Evolutionary conservation across 2,888 invertebrate species (phyloP), one percentile per base, ranked within the genome.

Genomic region (Orthosia gothica): DNA sequence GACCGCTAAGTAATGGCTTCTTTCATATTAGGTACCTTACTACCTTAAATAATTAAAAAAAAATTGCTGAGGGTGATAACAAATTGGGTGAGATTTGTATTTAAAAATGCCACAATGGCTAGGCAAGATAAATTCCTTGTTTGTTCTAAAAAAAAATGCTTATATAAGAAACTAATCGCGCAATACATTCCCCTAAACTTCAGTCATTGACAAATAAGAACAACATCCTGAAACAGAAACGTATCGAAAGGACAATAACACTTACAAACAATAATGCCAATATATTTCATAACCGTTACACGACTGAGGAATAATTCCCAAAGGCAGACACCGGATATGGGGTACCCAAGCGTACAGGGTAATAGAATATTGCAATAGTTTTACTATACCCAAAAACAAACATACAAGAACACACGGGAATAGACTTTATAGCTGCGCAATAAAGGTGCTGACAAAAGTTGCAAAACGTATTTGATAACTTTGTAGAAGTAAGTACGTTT

Each of bases 251-350:
- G 11, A 74, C 70, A 82, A 84, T 79, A 74, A 72, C 55, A 66
- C 55, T 3, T 50, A 62, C 58, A 63, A 64, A 68, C 13, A 52
- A 65, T 72, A 78, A 57, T 55, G 16, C 18, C 57, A 69, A 74
- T 80, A 69, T 23, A 64, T 85, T 80, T 81, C 81, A 79, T 76
- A 85, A 85, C 70, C 54, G 57, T 32, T 47, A 20, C 59, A 74
- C 74, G 81, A 59, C 66, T 74, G 54, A 77, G 65, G 40, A 61
- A 63, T 82, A 85, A 85, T 82, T 82, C 77, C 82, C 78, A 82
- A 84, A 79, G 76, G 76, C 73, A 57, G 13, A 66, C n/a, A 74
- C 72, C 86, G 86, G 86, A 87, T 70, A 75, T 63, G 55, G 40
- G n/a, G 72, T 79, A 85, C 72, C 74, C 74, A 75, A 82, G 58